Conservation (phyloP, 2,888 invertebrate genomes). For the Dryomyza anilis region DNA sequence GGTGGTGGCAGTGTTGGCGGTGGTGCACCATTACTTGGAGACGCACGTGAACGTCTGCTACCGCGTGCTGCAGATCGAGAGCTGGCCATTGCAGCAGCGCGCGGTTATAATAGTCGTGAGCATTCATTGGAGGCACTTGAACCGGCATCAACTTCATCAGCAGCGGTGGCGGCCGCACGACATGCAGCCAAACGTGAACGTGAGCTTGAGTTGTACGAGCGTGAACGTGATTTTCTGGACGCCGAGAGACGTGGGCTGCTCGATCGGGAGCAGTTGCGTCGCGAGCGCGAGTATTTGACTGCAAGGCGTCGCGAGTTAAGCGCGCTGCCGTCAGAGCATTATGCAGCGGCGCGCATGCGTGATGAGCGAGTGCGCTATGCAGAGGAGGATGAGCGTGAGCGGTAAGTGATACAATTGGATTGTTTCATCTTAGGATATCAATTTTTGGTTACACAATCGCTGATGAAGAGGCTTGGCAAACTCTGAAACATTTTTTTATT, state of each 20-base stretch:
- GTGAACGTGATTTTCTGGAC: constrained; percentile 47
- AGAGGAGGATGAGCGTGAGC: constrained; percentile 55
- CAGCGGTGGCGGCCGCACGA: constrained; percentile 44
- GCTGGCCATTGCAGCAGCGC: constrained; percentile 65
- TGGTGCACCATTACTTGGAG: too few species aligned
- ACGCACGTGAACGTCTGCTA: constrained; percentile 65
- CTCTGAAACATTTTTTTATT: too few species aligned
- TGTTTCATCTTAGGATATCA: too few species aligned
- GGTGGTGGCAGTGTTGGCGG: constrained; percentile 28
- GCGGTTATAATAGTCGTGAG: constrained; percentile 54
- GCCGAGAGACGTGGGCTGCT: constrained; percentile 49
- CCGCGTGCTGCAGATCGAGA: constrained; percentile 71
- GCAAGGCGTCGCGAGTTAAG: constrained; percentile 53
- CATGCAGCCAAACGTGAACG: constrained; percentile 51
- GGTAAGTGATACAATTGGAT: constrained; percentile 38
- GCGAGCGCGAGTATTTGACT: constrained; percentile 51
- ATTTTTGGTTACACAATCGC: too few species aligned
- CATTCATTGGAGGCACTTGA: constrained; percentile 54
- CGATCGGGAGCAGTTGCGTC: constrained; percentile 52
- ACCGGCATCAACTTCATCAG: too few species aligned
- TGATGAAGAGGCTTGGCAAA: too few species aligned
- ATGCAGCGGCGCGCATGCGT: constrained; percentile 44
- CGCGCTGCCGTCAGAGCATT: constrained; percentile 51
- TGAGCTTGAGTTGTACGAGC: constrained; percentile 51
- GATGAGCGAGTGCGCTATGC: constrained; percentile 55